phyloP scores from a whole-genome alignment of 2,888 invertebrate genomes.

The Arctia plantaginis region DNA sequence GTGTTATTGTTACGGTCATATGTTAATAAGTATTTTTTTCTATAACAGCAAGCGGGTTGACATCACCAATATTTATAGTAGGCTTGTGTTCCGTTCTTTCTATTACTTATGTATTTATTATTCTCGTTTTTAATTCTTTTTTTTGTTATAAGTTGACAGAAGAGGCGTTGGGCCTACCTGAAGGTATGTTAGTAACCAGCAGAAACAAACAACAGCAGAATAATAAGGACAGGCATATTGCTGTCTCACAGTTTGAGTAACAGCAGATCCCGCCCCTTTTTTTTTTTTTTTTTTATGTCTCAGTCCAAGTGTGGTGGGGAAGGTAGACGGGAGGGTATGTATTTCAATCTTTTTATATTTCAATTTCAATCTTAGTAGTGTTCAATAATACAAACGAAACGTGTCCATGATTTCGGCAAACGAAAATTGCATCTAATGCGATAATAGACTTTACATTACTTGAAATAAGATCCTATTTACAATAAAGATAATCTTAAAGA shows the following conservation, averaged over 20 bases:
- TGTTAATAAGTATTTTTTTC: slow-evolving; percentile 10
- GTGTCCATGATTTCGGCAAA: not conserved
- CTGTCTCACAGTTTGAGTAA: no score
- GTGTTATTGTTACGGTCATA: slow-evolving; percentile 16
- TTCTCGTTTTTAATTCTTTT: no score
- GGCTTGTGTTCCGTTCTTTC: not conserved
- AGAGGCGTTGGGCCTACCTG: no score
- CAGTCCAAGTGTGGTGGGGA: no score
- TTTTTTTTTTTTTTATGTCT: no score
- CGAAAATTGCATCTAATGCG: not conserved
- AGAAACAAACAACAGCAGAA: no score
- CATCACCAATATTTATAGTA: slow-evolving; percentile 14
- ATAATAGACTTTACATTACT: not conserved
- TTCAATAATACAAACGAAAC: not conserved
- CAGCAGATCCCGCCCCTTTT: no score
- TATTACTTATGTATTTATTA: not conserved
- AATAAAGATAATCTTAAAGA: not conserved
- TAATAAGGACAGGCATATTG: no score
- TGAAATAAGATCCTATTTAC: not conserved
- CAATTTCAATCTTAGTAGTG: not conserved
- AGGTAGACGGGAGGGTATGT: no score
- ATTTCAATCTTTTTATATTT: no score
- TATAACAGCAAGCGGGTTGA: slow-evolving; percentile 13
- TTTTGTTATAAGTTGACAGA: no score
- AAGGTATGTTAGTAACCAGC: no score